Conservation (phyloP, 2,113 vertebrate species). For the Pleuronectes platessa region DNA sequence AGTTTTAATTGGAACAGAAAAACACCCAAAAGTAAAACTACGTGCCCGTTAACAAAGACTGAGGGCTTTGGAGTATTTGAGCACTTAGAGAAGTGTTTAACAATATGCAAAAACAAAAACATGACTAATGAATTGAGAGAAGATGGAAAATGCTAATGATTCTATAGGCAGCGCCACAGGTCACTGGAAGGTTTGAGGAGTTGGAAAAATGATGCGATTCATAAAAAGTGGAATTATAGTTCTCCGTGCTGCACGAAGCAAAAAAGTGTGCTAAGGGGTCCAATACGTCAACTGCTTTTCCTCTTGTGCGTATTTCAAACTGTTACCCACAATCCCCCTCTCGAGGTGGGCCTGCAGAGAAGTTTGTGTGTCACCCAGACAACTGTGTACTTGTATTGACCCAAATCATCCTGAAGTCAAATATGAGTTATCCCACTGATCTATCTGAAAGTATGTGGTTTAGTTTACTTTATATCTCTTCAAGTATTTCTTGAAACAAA, state of each 20-base stretch:
- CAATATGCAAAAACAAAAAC: not conserved
- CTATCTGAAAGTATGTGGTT: too few species aligned
- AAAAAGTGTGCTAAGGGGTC: too few species aligned
- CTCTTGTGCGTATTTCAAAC: too few species aligned
- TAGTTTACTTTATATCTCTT: too few species aligned
- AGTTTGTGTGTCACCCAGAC: too few species aligned
- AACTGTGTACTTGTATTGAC: too few species aligned
- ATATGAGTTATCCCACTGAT: too few species aligned
- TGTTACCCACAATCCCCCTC: too few species aligned
- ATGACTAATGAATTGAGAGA: not conserved
- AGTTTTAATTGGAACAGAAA: conserved; percentile 26
- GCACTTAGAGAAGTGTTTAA: not conserved
- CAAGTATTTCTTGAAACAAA: too few species aligned
- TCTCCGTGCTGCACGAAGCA: too few species aligned
- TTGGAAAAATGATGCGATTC: not conserved
- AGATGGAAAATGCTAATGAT: not conserved
- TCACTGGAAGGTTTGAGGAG: not conserved
- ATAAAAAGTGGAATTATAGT: not conserved
- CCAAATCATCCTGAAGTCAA: too few species aligned
- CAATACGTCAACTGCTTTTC: not conserved
- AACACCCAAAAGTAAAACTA: conserved; percentile 16
- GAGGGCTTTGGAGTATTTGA: not conserved
- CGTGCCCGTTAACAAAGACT: not conserved
- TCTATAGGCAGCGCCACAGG: not conserved
- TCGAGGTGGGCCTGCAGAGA: too few species aligned